Conservation (phyloP, 2,113 vertebrate species). For the Thamnophis sirtalis region DNA sequence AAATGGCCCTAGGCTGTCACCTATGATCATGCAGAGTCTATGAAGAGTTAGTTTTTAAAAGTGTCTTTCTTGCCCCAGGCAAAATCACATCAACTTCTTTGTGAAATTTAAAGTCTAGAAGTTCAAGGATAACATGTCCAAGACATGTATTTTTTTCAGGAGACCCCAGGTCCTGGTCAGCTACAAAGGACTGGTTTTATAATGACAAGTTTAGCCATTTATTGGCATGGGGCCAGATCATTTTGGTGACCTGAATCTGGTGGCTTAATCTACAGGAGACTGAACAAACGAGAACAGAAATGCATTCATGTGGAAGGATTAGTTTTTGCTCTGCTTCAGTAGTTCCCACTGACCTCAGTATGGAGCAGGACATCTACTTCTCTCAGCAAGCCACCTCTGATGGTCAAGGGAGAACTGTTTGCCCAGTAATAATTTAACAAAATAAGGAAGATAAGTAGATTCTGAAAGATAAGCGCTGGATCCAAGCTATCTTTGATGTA, state of each 20-base stretch:
- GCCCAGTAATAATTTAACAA: constrained; percentile 42
- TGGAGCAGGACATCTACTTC: constrained; percentile 33
- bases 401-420: constrained; percentile 24
- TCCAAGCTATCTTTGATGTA: constrained; percentile 12
- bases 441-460: constrained; percentile 23
- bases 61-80: constrained; percentile 21
- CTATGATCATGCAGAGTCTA: not conserved
- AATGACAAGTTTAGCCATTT: not conserved
- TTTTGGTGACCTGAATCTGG: constrained; percentile 47
- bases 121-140: constrained; percentile 6
- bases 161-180: constrained; percentile 5
- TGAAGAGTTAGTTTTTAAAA: constrained; percentile 17
- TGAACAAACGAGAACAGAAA: constrained; percentile 35
- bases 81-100: not conserved
- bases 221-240: constrained; percentile 11
- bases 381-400: constrained; percentile 47
- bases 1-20: constrained; percentile 6
- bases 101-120: constrained; percentile 3
- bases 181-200: constrained; percentile 26
- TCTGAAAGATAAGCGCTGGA: constrained; percentile 20
- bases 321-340: constrained; percentile 45
- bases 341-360: constrained; percentile 49
- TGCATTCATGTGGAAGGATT: constrained; percentile 55
- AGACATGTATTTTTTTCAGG: constrained; percentile 27
- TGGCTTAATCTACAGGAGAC: constrained; percentile 49